Base-by-base conservation (phyloP, 2,797 vertebrate species). In the Sebastolobus altivelis region DNA sequence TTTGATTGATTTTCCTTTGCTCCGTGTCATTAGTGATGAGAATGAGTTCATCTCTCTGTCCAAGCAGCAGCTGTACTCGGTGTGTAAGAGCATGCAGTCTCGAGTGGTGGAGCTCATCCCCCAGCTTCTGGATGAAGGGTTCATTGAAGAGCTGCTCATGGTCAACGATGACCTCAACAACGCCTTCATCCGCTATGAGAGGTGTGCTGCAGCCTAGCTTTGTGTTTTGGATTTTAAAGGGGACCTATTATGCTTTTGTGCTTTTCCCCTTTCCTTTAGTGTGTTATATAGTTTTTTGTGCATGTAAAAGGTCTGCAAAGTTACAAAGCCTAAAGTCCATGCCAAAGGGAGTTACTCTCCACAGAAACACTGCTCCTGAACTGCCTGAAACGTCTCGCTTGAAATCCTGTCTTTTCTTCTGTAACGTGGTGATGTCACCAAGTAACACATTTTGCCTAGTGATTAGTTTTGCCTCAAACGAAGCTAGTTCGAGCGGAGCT, bases 101-200 rank as follows among this genome's bases (percentile, higher is more conserved):
- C 95, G 98, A 46, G 96, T 99, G 65, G 94, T 99, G 84, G 98
- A 99, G 90, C 95, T 99, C 84, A 97, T 99, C 91, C 97, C 98
- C 5, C 95, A 94, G 37, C 84, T 99, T 59, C 71, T 89, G 84
- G 96, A 97, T 0, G 98, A 99, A 84, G 94, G 96, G 27, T 96
- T 99, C 77, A 97, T 97, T 0, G 97, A 96, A 79, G 97, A 99
- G 89, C 95, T 99, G 70, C 97, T 99, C 8, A 87, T 97, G 20
- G 90, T 99, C 92, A 99, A 99, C 7, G 98, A 99, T 80, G 97
- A 99, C 80, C 97, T 99, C 69, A 99, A 99, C 94, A 99, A 99
- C 0, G 92, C 96, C 72, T 99, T 99, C 90, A 96, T 99, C 65
- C 96, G 98, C 76, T 97, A 98, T 1, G 98, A 99, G 37, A 94